Base-by-base conservation (phyloP, 2,888 invertebrate genomes). In the Pristionchus entomophagus region DNA sequence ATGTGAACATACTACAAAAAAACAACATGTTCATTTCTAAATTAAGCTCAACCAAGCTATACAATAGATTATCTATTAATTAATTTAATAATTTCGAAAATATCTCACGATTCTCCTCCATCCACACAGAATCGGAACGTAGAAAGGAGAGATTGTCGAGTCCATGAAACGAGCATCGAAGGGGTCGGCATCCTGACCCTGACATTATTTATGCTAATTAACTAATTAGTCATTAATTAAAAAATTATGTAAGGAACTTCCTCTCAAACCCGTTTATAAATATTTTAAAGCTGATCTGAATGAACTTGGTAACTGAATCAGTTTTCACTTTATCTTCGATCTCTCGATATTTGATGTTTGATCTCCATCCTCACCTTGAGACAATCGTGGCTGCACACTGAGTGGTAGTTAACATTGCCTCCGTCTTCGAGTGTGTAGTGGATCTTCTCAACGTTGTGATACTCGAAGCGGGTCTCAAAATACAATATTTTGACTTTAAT, bases 91-190 rank as follows among this genome's bases (percentile, higher is more conserved):
- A n/a, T n/a, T n/a, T n/a, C n/a, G 26, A 4, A 51, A 82, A 17
- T 62, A 73, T 65, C 86, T 51, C 17, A 89, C 88, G 14, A 53
- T 22, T 56, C 91, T 82, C 38, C 85, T 83, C 91, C 91, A 91
- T 12, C 90, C 91, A 38, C 89, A 89, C 29, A 88, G 26, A 3
- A 88, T 32, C 19, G 91, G 91, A 26, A 90, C 86, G 77, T 87
- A 86, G 38, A 89, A 87, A 19, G 91, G 91, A 32, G 90, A 90
- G 26, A 69, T 69, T 17, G 56, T 32, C 14, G 86, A 35, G 3
- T 1, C 3, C 3, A 26, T 8, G 86, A 90, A 90, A 19, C 19
- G 41, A 17, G 69, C 0, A 17, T 89, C 87, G 69, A 83, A 88
- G 8, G 89, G 88, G 65, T 88, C 88, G 2, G 49, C 41, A 62